Evolutionary conservation across 1,140 invertebrate genomes (phyloP).

Genomic region (Micrasema minimum): DNA sequence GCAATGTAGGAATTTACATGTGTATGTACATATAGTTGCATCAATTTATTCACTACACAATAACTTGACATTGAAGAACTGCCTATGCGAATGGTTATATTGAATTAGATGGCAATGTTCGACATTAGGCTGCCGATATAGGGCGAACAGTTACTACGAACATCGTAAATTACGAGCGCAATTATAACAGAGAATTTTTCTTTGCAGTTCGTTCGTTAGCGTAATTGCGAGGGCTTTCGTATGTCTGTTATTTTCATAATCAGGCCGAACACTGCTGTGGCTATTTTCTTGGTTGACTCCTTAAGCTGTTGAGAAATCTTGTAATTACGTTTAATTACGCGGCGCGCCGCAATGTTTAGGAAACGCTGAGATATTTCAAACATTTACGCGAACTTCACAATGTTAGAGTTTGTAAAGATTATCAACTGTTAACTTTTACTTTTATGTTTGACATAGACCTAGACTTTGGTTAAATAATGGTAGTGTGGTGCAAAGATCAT

Average conservation of each 20-base stretch:
- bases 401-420: too few species aligned
- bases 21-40: constrained; percentile 18
- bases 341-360: constrained; percentile 12
- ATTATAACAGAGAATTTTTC: constrained; percentile 44
- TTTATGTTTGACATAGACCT: too few species aligned
- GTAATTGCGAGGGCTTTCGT: constrained; percentile 38
- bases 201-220: constrained; percentile 39
- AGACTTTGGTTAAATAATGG: too few species aligned
- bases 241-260: neutral
- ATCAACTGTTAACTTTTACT: too few species aligned
- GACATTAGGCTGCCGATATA: neutral
- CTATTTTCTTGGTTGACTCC: neutral
- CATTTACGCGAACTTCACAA: too few species aligned
- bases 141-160: neutral
- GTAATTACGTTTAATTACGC: constrained; percentile 5
- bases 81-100: constrained; percentile 2
- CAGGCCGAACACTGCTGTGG: neutral
- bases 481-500: too few species aligned
- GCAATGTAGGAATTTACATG: too few species aligned
- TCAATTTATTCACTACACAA: constrained; percentile 18
- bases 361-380: too few species aligned
- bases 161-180: constrained; percentile 40
- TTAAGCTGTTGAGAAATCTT: constrained; percentile 1
- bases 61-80: constrained; percentile 23
- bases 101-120: constrained; percentile 34